These are phyloP conservation scores for Micromys minutus DNA, from an alignment of 2,113 vertebrate species.

Conservation along the genomic window DNA sequence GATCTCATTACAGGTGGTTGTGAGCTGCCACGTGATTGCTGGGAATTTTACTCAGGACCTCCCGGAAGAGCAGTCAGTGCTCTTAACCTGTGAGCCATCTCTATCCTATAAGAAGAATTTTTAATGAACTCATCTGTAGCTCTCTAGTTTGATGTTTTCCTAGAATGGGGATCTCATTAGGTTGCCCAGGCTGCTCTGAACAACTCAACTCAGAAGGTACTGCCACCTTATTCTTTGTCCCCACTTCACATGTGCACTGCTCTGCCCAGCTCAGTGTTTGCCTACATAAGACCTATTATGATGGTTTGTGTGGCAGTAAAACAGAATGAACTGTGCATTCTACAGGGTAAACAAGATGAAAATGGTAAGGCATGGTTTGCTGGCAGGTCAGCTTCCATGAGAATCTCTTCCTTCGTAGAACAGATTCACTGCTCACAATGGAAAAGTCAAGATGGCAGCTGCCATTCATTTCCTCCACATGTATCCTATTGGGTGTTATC, in stretches of 20 bases:
- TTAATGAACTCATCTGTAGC: background rate
- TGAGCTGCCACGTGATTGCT: too few relatives aligned
- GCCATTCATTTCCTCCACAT: constrained; percentile 13
- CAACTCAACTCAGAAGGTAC: background rate
- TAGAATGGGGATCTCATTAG: background rate
- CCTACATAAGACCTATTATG: background rate
- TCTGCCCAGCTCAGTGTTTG: background rate
- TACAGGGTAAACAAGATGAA: constrained; percentile 30
- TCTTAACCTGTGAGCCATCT: too few relatives aligned
- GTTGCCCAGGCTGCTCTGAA: background rate
- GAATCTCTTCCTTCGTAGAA: constrained; percentile 1
- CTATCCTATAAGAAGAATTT: background rate
- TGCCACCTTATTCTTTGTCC: background rate
- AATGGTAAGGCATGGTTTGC: constrained; percentile 12
- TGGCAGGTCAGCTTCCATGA: background rate
- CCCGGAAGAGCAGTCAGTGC: too few relatives aligned
- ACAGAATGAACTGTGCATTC: background rate
- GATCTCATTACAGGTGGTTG: too few relatives aligned
- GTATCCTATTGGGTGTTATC: background rate
- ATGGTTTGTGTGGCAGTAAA: background rate
- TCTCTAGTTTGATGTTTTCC: background rate
- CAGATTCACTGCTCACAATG: constrained; percentile 13
- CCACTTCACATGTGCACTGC: background rate
- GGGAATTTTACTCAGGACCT: too few relatives aligned
- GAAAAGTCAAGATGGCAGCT: background rate